phyloP scores from a whole-genome alignment of 1,140 invertebrate species.

The Nixonia krombeini region DNA sequence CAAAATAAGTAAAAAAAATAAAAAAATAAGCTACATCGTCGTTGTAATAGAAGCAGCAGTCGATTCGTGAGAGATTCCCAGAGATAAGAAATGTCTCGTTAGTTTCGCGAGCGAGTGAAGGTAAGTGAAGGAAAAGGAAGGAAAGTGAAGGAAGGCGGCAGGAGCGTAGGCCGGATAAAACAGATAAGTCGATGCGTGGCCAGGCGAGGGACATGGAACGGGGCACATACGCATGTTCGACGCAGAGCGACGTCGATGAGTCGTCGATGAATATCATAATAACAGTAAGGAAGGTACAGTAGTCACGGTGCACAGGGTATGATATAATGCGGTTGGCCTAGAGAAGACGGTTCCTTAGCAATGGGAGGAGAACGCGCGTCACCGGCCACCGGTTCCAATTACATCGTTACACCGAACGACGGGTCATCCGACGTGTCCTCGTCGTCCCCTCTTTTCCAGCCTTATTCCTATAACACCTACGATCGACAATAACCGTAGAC shows the following conservation, averaged over 20 bases:
- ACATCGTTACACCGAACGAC: conserved; percentile 17
- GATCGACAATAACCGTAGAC: conserved; percentile 24
- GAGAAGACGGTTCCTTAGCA: conserved; percentile 18
- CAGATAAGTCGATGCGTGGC: conserved; percentile 10
- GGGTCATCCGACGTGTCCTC: conserved; percentile 31
- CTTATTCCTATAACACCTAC: conserved; percentile 30
- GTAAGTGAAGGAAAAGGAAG: background rate
- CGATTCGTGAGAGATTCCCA: no score
- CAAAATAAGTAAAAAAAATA: no score
- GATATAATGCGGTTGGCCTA: conserved; percentile 16
- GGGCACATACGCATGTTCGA: conserved; percentile 23
- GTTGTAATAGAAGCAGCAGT: no score
- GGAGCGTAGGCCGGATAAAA: background rate
- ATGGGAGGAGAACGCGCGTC: background rate
- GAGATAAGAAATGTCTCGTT: conserved; percentile 6
- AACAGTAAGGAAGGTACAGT: conserved; percentile 3
- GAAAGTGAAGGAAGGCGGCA: conserved; percentile 7
- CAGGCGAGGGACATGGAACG: conserved; percentile 7
- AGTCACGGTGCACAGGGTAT: conserved; percentile 33
- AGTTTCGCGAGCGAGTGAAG: background rate
- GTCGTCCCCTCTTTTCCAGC: conserved; percentile 24
- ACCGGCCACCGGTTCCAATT: conserved; percentile 10
- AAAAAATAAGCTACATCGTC: no score
- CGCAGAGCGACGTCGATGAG: conserved; percentile 11
- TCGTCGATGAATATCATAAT: conserved; percentile 17